Conservation (phyloP, 2,797 vertebrate species). For the Mormyrus hasselquistii region DNA sequence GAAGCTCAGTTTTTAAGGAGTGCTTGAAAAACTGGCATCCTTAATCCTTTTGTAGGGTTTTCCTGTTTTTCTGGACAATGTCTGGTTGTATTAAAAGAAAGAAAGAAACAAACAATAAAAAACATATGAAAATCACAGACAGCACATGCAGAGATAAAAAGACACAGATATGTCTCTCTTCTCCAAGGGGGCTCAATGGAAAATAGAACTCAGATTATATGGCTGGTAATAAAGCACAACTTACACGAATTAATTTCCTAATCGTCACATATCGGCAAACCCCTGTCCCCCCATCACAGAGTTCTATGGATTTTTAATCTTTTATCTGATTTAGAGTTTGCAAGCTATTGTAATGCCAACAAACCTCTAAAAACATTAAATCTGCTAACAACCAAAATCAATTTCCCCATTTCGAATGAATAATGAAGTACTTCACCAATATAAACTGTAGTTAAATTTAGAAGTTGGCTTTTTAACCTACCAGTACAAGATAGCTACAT, state of each 20-base stretch:
- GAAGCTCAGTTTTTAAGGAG: not conserved
- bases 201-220: not conserved
- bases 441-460: not conserved
- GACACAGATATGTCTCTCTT: not conserved
- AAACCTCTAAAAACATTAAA: not conserved
- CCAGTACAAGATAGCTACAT: not conserved
- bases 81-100: not conserved
- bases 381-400: not conserved
- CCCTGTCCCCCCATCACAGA: not conserved
- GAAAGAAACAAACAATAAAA: not conserved
- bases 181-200: not conserved
- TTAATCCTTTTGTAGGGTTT: not conserved
- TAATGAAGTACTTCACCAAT: not conserved
- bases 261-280: not conserved
- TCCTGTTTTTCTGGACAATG: not conserved
- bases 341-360: not conserved
- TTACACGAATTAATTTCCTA: not conserved
- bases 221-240: not conserved
- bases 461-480: constrained; percentile 2
- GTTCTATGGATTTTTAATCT: not conserved
- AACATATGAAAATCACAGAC: not conserved
- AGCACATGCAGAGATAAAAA: not conserved
- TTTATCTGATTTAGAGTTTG: not conserved
- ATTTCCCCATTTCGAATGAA: not conserved
- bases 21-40: not conserved